Evolutionary conservation across 2,797 vertebrate species (phyloP).

Genomic region (Rachycentron canadum): DNA sequence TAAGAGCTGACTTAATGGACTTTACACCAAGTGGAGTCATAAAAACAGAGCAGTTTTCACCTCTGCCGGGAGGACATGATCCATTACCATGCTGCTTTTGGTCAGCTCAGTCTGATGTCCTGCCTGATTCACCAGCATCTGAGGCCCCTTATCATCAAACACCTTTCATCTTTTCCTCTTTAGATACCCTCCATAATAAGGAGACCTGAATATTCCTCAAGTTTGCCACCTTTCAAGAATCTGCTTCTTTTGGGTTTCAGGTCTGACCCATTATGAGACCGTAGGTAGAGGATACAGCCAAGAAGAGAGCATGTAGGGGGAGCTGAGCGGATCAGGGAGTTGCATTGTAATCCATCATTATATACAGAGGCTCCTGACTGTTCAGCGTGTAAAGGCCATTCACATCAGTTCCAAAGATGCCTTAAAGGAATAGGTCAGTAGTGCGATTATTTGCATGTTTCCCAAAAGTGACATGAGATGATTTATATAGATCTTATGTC

Average conservation of each 20-base stretch:
- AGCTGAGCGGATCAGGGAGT: constrained; percentile 16
- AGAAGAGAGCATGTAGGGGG: constrained; percentile 18
- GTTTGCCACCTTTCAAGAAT: constrained; percentile 9
- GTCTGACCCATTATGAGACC: constrained; percentile 18
- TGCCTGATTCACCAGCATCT: constrained; percentile 1
- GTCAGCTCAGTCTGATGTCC: constrained; percentile 4
- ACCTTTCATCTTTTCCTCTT: constrained; percentile 5
- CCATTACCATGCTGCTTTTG: constrained; percentile 16
- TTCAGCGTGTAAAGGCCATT: constrained; percentile 44
- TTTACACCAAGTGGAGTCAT: not conserved
- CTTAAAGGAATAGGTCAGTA: constrained; percentile 31
- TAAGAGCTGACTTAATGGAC: constrained; percentile 13
- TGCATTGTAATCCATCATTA: constrained; percentile 69
- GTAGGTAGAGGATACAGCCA: constrained; percentile 4
- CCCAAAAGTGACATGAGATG: constrained; percentile 7
- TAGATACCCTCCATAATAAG: not conserved
- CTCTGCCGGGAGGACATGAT: constrained; percentile 15
- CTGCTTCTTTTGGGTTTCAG: constrained; percentile 14
- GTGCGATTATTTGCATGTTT: constrained; percentile 1
- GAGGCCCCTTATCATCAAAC: not conserved
- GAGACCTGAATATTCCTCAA: not conserved
- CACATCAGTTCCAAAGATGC: constrained; percentile 17
- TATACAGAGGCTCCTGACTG: constrained; percentile 37
- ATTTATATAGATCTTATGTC: constrained; percentile 20
- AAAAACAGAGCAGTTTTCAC: constrained; percentile 27